A percentile compares a stretch with the other conserved stretches of the same genome.
These are phyloP conservation scores for Archaeoteleia sp. DNA, from an alignment of 2,888 invertebrate species.

Conservation along the genomic window DNA sequence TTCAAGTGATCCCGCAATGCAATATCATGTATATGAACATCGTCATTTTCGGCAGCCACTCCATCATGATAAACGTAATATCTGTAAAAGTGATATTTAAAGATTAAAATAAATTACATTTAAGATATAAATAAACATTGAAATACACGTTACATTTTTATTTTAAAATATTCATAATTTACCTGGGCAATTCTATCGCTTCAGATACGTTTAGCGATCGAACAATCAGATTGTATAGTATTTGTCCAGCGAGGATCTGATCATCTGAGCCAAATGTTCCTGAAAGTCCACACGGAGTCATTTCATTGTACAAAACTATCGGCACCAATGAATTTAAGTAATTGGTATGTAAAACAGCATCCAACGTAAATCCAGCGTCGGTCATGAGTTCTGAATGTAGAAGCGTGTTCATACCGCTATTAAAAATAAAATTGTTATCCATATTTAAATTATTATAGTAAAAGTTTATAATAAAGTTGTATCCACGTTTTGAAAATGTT, in stretches of 20 bases:
- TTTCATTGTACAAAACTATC: constrained; percentile 62
- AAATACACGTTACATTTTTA: neutral
- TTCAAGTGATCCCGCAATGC: constrained; percentile 57
- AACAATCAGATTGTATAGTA: constrained; percentile 75
- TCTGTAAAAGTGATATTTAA: constrained; percentile 50
- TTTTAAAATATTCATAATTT: constrained; percentile 63
- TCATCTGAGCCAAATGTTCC: constrained; percentile 77
- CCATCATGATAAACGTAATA: constrained; percentile 66
- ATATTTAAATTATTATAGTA: too few species aligned
- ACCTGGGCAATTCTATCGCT: constrained; percentile 77
- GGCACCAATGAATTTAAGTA: constrained; percentile 62
- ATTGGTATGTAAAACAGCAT: constrained; percentile 67
- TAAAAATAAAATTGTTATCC: too few species aligned
- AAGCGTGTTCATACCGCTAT: constrained; percentile 78
- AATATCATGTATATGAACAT: constrained; percentile 59
- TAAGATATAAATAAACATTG: neutral
- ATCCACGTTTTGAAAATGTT: too few species aligned
- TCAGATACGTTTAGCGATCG: constrained; percentile 74
- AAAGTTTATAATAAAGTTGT: too few species aligned
- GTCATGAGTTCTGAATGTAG: constrained; percentile 77
- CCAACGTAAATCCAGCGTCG: constrained; percentile 77
- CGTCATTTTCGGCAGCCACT: constrained; percentile 64
- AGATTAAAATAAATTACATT: constrained; percentile 1
- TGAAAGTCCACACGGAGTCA: constrained; percentile 76
- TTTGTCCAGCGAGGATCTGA: constrained; percentile 75